phyloP scores from a whole-genome alignment of 2,888 invertebrate species.

The Plemyria rubiginata region DNA sequence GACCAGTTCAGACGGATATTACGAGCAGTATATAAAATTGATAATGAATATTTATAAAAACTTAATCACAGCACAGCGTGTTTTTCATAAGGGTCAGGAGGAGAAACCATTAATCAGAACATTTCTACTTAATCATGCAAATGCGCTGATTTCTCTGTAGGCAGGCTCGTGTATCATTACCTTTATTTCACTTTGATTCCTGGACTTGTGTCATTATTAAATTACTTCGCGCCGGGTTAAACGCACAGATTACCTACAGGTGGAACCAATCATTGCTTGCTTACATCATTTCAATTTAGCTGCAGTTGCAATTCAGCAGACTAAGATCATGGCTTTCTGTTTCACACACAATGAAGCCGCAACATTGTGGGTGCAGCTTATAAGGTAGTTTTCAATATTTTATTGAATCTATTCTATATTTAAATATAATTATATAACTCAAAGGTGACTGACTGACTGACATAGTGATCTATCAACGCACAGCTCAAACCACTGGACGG shows the following conservation, averaged over 20 bases:
- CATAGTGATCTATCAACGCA: no score
- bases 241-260: constrained; percentile 28
- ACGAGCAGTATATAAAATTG: constrained; percentile 78
- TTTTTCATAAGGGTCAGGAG: constrained; percentile 70
- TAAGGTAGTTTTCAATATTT: no score
- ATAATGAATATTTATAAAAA: constrained; percentile 84
- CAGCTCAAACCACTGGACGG: no score
- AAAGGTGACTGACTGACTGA: no score
- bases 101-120: constrained; percentile 78
- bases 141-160: constrained; percentile 58
- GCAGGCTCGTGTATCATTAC: constrained; percentile 51
- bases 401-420: no score
- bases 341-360: constrained; percentile 4
- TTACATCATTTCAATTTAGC: constrained; percentile 30
- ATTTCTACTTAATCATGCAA: constrained; percentile 76
- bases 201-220: constrained; percentile 41
- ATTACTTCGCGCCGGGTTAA: constrained; percentile 28
- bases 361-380: not conserved
- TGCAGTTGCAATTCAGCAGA: constrained; percentile 22
- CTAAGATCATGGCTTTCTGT: constrained; percentile 15
- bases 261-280: constrained; percentile 28
- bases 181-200: constrained; percentile 56
- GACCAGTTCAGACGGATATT: constrained; percentile 79
- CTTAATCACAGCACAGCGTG: constrained; percentile 72
- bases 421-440: no score